Evolutionary conservation across 2,113 vertebrate species (phyloP), one percentile per base, ranked within the genome.

Genomic region (Nymphicus hollandicus): DNA sequence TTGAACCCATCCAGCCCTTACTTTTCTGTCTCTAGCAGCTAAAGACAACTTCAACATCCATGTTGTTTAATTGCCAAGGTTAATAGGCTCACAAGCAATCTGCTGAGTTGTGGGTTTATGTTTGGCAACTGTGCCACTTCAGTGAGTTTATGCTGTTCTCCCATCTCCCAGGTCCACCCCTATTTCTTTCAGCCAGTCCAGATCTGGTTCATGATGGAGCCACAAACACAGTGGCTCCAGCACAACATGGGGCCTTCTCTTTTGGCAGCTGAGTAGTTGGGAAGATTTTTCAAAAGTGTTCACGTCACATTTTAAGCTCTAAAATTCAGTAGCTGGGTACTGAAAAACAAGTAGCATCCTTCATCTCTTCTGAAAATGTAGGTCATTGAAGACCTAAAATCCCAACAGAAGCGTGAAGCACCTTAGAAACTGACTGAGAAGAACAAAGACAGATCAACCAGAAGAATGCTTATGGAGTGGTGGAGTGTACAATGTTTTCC

Each of bases 31-130:
- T 86, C 44, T 39, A 29, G 28, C 44, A 66, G 63, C 41, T 71
- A 41, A 81, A 88, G 37, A 80, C 41, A 65, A 29, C 29, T 37
- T 74, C 13, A 89, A 66, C 13, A 50, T 77, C 82, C 25, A 22
- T 31, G n/a, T 80, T 86, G 71, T 79, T 68, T 39, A 10, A 25
- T 81, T 81, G 20, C 68, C 41, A 86, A 94, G 63, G 69, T 76
- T 85, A 93, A 92, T 89, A 91, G 86, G 92, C 73, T 91, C 86
- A 91, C 65, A 86, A 96, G 50, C 41, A 81, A 3, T 61, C 66
- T 77, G 19, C 20, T 70, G 22, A 31, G 5, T 47, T 85, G 85
- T 70, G 43, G 74, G 15, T 90, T 94, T 53, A 13, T 49, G 22
- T 77, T 49, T 81, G 68, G 81, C 65, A 91, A 52, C 25, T 5